Evolutionary conservation across 2,797 vertebrate genomes (phyloP).

Genomic region (Potorous gilbertii): DNA sequence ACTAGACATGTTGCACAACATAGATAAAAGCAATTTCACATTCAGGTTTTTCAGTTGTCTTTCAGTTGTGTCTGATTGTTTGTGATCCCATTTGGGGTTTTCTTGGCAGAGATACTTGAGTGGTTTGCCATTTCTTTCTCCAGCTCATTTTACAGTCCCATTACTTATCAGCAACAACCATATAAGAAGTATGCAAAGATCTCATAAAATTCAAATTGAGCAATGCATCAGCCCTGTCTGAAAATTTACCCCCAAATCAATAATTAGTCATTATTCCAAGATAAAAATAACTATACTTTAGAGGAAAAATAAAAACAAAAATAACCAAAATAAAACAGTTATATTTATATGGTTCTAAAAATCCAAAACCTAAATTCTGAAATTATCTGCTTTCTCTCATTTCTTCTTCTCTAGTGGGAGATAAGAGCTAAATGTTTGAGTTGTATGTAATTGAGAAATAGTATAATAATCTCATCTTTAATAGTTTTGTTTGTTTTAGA

Average conservation of each 20-base stretch:
- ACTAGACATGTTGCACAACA: not conserved
- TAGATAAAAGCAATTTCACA: constrained; percentile 35
- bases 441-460: too few species aligned
- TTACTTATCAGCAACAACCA: constrained; percentile 20
- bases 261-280: not conserved
- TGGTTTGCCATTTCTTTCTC: too few species aligned
- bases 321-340: not conserved
- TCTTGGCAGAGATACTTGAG: too few species aligned
- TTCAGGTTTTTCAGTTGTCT: not conserved
- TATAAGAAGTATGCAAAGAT: constrained; percentile 8
- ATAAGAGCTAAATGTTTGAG: not conserved
- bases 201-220: constrained; percentile 46
- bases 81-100: too few species aligned
- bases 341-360: not conserved
- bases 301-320: not conserved
- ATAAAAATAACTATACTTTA: constrained; percentile 23
- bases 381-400: too few species aligned
- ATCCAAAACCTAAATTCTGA: too few species aligned
- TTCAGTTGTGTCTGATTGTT: too few species aligned
- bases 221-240: not conserved
- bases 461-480: not conserved
- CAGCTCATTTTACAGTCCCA: too few species aligned
- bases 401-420: not conserved
- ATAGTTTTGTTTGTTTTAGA: too few species aligned
- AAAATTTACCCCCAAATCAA: constrained; percentile 59